Evolutionary conservation across 2,797 vertebrate genomes (phyloP), one percentile per base, ranked within the genome.

Genomic region (Neostethus bicornis): DNA sequence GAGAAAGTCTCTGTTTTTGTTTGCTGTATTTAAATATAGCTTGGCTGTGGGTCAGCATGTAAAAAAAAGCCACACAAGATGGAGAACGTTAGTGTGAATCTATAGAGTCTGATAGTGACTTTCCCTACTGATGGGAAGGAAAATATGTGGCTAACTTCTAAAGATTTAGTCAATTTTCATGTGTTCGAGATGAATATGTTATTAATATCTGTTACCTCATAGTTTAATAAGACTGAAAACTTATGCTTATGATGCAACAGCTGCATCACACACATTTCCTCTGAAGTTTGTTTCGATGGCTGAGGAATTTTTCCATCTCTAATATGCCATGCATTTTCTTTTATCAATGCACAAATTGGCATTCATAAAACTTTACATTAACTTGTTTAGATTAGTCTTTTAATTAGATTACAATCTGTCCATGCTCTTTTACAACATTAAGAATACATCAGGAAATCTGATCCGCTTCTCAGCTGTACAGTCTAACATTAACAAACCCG

Each of bases 1-100:
- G 28, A 49, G 29, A 49, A 48, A 35, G 19, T 39, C 11, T 45
- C 20, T 24, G 50, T 54, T 28, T 3, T 20, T 51, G n/a, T 45
- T 37, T 35, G 6, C 21, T 54, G 5, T 14, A 13, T 34, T 14
- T 32, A 13, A 14, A 58, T 16, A 28, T 51, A 19, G 44, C 38
- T 32, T 2, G 4, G 7, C 1, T 37, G 3, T 10, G 3, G 31
- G 37, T 21, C 21, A 4, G 9, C 14, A 34, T 32, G 19, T 23
- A 7, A 49, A 34, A 28, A 45, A 8, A n/a, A n/a, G n/a, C 2
- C 16, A 19, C 16, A 17, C 8, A n/a, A 5, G 5, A 34, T 5
- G n/a, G 14, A 35, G 17, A 10, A 11, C 20, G 39, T 19, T 19
- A 20, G 13, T 5, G 34, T 34, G 32, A 7, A 16, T n/a, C 5